These are phyloP conservation scores for Nomia melanderi DNA, from an alignment of 1,140 invertebrate genomes.

Conservation along the genomic window DNA sequence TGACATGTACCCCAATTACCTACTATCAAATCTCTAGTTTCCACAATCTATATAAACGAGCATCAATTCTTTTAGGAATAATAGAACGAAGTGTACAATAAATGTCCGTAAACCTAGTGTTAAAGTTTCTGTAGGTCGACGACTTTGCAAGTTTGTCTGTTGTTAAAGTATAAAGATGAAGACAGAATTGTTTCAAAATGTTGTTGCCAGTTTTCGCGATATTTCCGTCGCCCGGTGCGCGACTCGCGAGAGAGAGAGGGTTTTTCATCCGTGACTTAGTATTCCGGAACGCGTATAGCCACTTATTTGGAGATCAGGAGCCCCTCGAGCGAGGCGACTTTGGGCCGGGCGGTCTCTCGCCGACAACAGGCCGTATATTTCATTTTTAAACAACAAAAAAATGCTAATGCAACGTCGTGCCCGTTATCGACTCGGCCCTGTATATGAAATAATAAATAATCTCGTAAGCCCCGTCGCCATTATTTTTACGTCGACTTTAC, in stretches of 20 bases:
- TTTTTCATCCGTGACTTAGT: conserved; percentile 68
- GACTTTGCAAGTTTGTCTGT: no score
- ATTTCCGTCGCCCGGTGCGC: conserved; percentile 24
- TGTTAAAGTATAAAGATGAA: no score
- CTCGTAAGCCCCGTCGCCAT: conserved; percentile 74
- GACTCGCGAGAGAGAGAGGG: conserved; percentile 19
- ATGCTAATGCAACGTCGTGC: conserved; percentile 75
- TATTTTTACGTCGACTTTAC: conserved; percentile 76
- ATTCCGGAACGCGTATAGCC: conserved; percentile 77
- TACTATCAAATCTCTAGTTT: no score
- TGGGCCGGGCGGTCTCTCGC: conserved; percentile 70
- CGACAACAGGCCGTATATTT: conserved; percentile 76
- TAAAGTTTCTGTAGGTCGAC: no score
- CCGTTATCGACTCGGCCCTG: conserved; percentile 76
- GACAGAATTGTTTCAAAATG: background rate
- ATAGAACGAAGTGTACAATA: no score
- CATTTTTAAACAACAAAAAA: conserved; percentile 81
- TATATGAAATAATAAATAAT: conserved; percentile 80
- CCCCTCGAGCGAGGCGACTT: conserved; percentile 70
- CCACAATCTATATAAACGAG: no score
- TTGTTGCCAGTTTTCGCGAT: background rate
- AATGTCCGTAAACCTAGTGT: no score
- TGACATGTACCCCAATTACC: no score
- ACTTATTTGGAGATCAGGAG: conserved; percentile 80
- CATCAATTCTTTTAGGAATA: no score